These are phyloP conservation scores for Heteropelma amictum DNA, from an alignment of 2,888 invertebrate species.

Conservation along the genomic window DNA sequence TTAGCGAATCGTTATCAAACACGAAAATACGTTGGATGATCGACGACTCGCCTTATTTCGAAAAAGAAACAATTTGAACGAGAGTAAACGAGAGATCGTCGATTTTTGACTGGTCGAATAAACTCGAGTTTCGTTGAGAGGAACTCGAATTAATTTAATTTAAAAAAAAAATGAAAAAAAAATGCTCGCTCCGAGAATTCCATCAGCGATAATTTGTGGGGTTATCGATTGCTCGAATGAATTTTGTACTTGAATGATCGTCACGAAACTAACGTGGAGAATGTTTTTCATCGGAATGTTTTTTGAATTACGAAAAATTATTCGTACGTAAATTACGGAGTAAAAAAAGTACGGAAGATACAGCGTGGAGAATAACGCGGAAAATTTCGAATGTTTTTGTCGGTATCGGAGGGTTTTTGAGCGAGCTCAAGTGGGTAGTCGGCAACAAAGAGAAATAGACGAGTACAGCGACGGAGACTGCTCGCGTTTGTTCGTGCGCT, in stretches of 20 bases:
- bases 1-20: not conserved
- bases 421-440: not conserved
- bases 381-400: too few species aligned
- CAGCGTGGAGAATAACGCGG: too few species aligned
- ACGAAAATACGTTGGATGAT: too few species aligned
- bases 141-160: not conserved
- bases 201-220: not conserved
- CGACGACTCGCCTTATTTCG: not conserved
- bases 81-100: too few species aligned
- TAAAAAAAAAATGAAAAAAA: too few species aligned
- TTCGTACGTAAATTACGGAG: too few species aligned
- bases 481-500: not conserved
- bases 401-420: too few species aligned
- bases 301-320: too few species aligned
- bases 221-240: not conserved
- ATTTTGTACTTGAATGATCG: constrained; percentile 3
- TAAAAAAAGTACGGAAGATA: too few species aligned
- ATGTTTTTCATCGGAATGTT: too few species aligned
- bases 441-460: constrained; percentile 5
- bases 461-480: not conserved
- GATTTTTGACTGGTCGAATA: too few species aligned
- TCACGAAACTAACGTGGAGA: too few species aligned
- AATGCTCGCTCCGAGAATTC: not conserved
- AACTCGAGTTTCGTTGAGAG: not conserved
- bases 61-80: not conserved